Percentiles rank a stretch among this genome's conserved stretches.
These are phyloP conservation scores for Athetis lepigone DNA, from an alignment of 2,888 invertebrate species.

Conservation along the genomic window DNA sequence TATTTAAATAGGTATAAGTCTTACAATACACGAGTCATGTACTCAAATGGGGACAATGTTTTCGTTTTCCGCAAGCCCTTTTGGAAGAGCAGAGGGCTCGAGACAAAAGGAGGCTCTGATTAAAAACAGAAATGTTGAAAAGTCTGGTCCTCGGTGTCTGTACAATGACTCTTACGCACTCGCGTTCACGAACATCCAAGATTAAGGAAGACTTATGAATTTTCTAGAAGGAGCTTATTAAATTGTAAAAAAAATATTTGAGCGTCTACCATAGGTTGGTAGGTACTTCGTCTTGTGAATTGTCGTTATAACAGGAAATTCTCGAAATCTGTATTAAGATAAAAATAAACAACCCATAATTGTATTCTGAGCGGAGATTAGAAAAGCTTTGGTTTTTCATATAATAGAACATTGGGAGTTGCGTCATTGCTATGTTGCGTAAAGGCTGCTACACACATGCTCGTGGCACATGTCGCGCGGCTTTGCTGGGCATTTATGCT, in stretches of 20 bases:
- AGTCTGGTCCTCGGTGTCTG: slow-evolving; percentile 38
- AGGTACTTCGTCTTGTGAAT: background rate
- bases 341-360: background rate
- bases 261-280: background rate
- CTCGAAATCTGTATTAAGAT: background rate
- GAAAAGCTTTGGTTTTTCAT: background rate
- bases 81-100: slow-evolving; percentile 30
- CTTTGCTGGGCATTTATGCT: no score
- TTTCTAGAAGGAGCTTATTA: slow-evolving; percentile 32
- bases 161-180: slow-evolving; percentile 48
- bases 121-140: slow-evolving; percentile 57
- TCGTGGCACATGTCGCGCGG: no score
- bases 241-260: background rate
- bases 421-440: no score
- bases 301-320: background rate
- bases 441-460: no score
- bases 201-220: slow-evolving; percentile 43
- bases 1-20: background rate
- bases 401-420: no score
- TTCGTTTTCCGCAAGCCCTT: slow-evolving; percentile 32
- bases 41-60: slow-evolving; percentile 20
- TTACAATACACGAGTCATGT: background rate
- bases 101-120: slow-evolving; percentile 57
- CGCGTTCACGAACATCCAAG: slow-evolving; percentile 40
- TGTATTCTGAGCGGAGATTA: background rate